phyloP scores from a whole-genome alignment of 23 tunicate genomes.

The Ciona savignyi region DNA sequence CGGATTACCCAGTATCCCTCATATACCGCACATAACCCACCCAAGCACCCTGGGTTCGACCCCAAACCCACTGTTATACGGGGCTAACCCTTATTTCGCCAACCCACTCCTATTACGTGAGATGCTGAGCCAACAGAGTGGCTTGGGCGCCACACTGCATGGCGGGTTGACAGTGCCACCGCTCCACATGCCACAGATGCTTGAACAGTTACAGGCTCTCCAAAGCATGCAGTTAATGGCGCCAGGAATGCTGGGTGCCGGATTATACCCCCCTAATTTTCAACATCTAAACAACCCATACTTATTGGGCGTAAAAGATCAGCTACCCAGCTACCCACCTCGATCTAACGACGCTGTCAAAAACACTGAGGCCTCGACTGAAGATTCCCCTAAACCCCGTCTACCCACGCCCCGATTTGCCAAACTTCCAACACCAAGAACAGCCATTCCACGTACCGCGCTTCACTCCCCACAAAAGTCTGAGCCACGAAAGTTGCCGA shows the following conservation, averaged over 20 bases:
- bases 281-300: background rate
- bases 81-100: slow-evolving; percentile 51
- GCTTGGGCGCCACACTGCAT: slow-evolving; percentile 2
- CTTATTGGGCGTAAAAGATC: background rate
- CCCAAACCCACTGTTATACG: slow-evolving; percentile 46
- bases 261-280: background rate
- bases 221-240: slow-evolving; percentile 22
- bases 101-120: slow-evolving; percentile 56
- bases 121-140: slow-evolving; percentile 23
- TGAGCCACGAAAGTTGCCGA: background rate
- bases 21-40: slow-evolving; percentile 17
- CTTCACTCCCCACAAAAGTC: background rate
- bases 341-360: background rate
- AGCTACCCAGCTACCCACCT: background rate
- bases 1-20: slow-evolving; percentile 18
- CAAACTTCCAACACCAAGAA: background rate
- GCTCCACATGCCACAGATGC: background rate
- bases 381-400: background rate
- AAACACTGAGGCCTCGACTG: too few species aligned
- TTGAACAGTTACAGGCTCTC: slow-evolving; percentile 43
- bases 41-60: slow-evolving; percentile 11
- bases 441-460: background rate
- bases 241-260: background rate
- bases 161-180: slow-evolving; percentile 13
- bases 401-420: background rate